Conservation (phyloP, 2,888 invertebrate species). For the Conistra vaccinii region DNA sequence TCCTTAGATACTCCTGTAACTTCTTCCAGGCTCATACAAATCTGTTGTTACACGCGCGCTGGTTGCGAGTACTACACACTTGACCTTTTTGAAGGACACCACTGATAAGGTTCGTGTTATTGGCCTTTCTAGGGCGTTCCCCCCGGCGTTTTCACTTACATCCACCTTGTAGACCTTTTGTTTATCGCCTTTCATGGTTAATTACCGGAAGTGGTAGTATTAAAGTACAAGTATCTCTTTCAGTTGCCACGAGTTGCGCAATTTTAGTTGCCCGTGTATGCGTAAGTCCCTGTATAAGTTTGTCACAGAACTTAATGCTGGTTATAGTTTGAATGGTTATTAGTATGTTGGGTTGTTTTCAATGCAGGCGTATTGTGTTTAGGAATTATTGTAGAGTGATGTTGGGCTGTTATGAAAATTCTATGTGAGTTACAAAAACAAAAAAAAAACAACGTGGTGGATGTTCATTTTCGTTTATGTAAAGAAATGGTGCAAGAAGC, state of each 20-base stretch:
- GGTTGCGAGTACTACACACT: background rate
- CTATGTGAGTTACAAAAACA: background rate
- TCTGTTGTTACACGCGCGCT: background rate
- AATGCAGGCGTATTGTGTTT: constrained; percentile 14
- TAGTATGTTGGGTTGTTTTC: background rate
- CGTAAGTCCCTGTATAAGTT: constrained; percentile 10
- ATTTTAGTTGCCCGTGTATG: constrained; percentile 27
- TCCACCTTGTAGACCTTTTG: background rate
- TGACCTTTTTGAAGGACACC: background rate
- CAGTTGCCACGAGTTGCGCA: background rate
- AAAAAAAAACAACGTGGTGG: background rate
- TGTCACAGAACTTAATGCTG: background rate
- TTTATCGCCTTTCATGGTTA: background rate
- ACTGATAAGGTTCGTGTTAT: background rate
- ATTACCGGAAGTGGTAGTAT: background rate
- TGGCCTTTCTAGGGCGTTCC: background rate
- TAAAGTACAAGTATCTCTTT: background rate
- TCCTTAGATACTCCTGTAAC: background rate
- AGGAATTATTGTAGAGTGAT: background rate
- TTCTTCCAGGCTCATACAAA: background rate
- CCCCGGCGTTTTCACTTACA: background rate
- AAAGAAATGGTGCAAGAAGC: background rate
- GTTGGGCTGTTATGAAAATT: background rate
- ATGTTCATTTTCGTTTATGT: background rate
- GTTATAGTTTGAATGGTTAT: background rate